Evolutionary conservation across 2,113 vertebrate genomes (phyloP).

Genomic region (Corythornis madagascariensis): DNA sequence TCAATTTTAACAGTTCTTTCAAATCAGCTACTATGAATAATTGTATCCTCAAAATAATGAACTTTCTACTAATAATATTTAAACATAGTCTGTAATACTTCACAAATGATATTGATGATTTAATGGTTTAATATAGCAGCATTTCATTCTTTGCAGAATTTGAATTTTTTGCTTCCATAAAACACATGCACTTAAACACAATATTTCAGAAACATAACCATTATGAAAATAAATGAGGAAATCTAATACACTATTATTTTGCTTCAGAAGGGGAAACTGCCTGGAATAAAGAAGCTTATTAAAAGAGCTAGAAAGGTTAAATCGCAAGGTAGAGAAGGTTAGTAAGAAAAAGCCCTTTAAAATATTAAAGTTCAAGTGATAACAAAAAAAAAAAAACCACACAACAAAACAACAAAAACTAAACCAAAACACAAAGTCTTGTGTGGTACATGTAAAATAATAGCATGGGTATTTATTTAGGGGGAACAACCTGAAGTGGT

Average conservation of each 20-base stretch:
- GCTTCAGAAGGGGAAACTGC: neutral
- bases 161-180: neutral
- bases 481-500: neutral
- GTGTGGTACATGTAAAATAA: neutral
- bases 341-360: neutral
- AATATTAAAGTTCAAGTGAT: neutral
- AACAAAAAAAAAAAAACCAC: too few species aligned
- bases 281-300: neutral
- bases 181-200: neutral
- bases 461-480: neutral
- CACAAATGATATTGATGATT: neutral
- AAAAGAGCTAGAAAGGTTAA: conserved; percentile 2
- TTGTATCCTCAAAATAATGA: neutral
- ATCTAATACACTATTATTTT: neutral
- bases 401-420: too few species aligned
- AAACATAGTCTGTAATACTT: neutral
- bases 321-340: neutral
- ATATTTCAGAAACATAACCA: neutral
- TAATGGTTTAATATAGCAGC: neutral
- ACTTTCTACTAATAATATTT: neutral
- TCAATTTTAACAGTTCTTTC: neutral
- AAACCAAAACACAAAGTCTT: neutral
- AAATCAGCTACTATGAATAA: neutral
- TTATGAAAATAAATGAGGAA: neutral
- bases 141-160: neutral